phyloP scores from a whole-genome alignment of 1,140 invertebrate species.

The Psilanteris sp. region DNA sequence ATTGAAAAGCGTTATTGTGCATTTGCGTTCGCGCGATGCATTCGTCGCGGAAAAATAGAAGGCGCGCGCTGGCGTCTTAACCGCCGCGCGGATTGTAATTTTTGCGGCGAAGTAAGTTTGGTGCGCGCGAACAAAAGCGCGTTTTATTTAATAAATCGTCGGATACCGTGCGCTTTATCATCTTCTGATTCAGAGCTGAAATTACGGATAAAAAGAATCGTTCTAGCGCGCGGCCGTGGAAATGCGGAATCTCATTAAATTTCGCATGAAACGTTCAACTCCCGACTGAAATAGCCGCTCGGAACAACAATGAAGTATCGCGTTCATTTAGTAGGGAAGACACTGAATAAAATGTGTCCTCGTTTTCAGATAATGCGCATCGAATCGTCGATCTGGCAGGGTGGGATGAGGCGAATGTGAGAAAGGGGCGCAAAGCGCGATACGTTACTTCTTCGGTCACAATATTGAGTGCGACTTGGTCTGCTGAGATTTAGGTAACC shows the following conservation, averaged over 20 bases:
- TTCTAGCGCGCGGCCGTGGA: background rate
- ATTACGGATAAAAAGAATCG: no score
- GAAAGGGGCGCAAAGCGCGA: slow-evolving; percentile 68
- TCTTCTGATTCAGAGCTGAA: no score
- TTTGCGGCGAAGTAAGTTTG: no score
- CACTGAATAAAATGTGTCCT: slow-evolving; percentile 59
- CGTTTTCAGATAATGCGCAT: slow-evolving; percentile 52
- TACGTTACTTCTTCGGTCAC: slow-evolving; percentile 76
- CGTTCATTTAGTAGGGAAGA: slow-evolving; percentile 47
- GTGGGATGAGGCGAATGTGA: slow-evolving; percentile 55
- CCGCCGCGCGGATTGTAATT: no score
- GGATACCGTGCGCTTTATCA: no score
- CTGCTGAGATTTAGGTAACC: slow-evolving; percentile 75
- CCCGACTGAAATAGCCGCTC: slow-evolving; percentile 14
- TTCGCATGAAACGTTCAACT: slow-evolving; percentile 21
- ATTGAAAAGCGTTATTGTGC: no score
- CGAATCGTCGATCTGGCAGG: slow-evolving; percentile 59
- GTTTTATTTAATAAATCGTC: no score
- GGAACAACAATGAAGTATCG: slow-evolving; percentile 38
- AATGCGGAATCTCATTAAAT: slow-evolving; percentile 25
- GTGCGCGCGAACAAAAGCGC: no score
- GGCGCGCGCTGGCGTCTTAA: no score
- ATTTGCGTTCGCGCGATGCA: no score
- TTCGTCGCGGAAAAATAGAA: no score
- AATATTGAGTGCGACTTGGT: slow-evolving; percentile 77